phyloP scores from a whole-genome alignment of 2,797 vertebrate species.

The Babyrousa celebensis region DNA sequence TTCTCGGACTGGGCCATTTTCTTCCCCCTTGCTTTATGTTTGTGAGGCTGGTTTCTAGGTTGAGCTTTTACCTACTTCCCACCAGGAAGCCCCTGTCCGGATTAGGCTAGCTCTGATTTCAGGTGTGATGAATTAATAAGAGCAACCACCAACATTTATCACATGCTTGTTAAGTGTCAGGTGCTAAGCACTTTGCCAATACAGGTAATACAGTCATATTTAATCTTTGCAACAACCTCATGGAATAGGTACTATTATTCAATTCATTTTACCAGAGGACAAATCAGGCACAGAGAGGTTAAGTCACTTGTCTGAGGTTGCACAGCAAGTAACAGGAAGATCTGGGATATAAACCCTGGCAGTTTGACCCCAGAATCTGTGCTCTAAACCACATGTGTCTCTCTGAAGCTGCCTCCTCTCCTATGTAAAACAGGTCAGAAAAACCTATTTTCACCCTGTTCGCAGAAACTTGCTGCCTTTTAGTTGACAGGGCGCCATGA shows the following conservation, averaged over 20 bases:
- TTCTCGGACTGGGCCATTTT: not conserved
- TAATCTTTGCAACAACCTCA: not conserved
- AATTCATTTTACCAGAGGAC: conserved; percentile 15
- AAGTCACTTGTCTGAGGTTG: not conserved
- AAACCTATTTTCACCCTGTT: not conserved
- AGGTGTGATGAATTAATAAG: not conserved
- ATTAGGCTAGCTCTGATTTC: not conserved
- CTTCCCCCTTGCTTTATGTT: not conserved
- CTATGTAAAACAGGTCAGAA: not conserved
- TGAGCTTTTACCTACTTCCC: not conserved
- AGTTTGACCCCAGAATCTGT: not conserved
- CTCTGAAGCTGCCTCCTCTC: not conserved
- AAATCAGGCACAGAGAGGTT: conserved; percentile 3
- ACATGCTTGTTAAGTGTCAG: not conserved
- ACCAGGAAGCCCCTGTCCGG: not conserved
- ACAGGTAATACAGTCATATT: not conserved
- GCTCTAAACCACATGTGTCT: not conserved
- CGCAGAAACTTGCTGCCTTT: not conserved
- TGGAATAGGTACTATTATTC: not conserved
- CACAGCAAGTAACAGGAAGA: not conserved
- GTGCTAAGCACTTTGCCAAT: not conserved
- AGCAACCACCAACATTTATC: not conserved
- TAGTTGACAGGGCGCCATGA: not conserved
- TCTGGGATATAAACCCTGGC: not conserved
- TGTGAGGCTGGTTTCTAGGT: not conserved